Evolutionary conservation across 2,797 vertebrate species (phyloP).

Genomic region (Naso thynnoides): DNA sequence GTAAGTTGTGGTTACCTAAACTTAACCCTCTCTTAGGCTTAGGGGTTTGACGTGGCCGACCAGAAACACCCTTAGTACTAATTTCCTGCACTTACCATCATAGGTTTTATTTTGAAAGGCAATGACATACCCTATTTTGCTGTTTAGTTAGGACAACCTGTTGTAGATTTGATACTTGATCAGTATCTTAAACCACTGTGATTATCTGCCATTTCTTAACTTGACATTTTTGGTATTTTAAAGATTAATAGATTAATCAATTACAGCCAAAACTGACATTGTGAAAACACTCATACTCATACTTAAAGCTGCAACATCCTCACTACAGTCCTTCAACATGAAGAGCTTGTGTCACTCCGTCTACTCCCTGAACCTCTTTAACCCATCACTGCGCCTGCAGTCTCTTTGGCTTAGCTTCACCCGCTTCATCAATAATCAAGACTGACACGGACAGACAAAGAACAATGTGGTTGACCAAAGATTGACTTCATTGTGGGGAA

Average conservation of each 20-base stretch:
- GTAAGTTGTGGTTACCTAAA: too few species aligned
- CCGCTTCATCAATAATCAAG: conserved; percentile 43
- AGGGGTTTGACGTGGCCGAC: too few species aligned
- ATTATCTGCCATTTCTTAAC: too few species aligned
- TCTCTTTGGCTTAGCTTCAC: conserved; percentile 29
- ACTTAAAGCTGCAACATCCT: not conserved
- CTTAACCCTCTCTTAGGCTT: too few species aligned
- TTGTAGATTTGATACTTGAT: too few species aligned
- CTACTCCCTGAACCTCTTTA: conserved; percentile 9
- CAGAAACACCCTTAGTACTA: too few species aligned
- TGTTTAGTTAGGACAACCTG: too few species aligned
- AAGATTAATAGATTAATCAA: not conserved
- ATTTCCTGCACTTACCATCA: too few species aligned
- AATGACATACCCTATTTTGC: too few species aligned
- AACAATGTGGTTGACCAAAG: conserved; percentile 37
- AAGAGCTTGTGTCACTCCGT: not conserved
- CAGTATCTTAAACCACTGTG: too few species aligned
- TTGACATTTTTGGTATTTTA: not conserved
- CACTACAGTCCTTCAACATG: not conserved
- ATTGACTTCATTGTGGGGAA: conserved; percentile 1
- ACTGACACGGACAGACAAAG: conserved; percentile 10
- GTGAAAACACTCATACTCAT: not conserved
- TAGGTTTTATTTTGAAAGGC: too few species aligned
- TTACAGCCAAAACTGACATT: not conserved
- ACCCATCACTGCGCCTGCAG: not conserved